These are phyloP conservation scores for Hirtodrosophila confusa DNA, from an alignment of 2,888 invertebrate species.

Conservation along the genomic window DNA sequence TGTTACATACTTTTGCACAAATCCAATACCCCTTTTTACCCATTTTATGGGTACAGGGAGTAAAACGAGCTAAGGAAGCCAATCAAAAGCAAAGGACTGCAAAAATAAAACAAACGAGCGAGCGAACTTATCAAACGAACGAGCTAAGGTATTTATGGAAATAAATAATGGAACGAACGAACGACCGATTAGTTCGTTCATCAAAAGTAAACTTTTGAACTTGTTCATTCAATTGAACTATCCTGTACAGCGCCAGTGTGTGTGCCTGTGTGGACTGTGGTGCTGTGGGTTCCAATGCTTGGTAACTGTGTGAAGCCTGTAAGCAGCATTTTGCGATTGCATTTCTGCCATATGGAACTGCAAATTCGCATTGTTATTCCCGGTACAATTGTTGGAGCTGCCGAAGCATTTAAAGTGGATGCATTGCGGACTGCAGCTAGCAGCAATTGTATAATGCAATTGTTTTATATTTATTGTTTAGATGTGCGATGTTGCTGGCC, in stretches of 20 bases:
- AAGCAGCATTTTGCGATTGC: conserved; percentile 58
- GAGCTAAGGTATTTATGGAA: too few relatives aligned
- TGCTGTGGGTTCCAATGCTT: conserved; percentile 11
- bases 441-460: conserved; percentile 36
- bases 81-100: too few relatives aligned
- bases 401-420: conserved; percentile 24
- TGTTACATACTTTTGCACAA: too few relatives aligned
- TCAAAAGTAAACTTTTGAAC: too few relatives aligned
- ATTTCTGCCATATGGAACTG: conserved; percentile 59
- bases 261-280: conserved; percentile 10
- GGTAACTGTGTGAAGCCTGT: conserved; percentile 42
- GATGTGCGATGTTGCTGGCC: conserved; percentile 43
- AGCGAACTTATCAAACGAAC: too few relatives aligned
- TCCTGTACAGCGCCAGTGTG: background rate
- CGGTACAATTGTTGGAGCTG: conserved; percentile 36
- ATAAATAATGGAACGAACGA: too few relatives aligned
- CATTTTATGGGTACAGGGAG: too few relatives aligned
- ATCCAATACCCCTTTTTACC: too few relatives aligned
- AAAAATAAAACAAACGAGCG: too few relatives aligned
- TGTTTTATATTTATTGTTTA: conserved; percentile 70
- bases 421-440: conserved; percentile 1
- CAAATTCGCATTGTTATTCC: conserved; percentile 59
- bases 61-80: too few relatives aligned
- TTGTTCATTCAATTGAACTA: too few relatives aligned
- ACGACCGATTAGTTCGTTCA: too few relatives aligned